These are phyloP conservation scores for Drosophila santomea DNA, from an alignment of 1,140 invertebrate species.

Conservation along the genomic window DNA sequence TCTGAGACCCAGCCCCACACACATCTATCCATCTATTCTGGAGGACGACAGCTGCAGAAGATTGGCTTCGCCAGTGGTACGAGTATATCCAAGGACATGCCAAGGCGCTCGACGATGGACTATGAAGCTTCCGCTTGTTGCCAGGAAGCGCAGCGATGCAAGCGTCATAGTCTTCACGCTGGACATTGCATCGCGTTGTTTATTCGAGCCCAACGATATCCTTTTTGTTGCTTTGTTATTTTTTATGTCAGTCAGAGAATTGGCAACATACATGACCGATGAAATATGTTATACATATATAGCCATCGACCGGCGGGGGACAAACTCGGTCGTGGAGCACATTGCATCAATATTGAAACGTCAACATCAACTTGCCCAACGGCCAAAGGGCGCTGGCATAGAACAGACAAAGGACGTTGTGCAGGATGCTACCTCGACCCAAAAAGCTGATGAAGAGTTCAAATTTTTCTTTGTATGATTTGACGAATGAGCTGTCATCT, in stretches of 20 bases:
- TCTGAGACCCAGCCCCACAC: conserved; percentile 20
- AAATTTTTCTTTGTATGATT: conserved; percentile 83
- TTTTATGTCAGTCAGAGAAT: conserved; percentile 81
- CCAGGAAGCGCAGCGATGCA: conserved; percentile 16
- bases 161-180: conserved; percentile 60
- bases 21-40: conserved; percentile 69
- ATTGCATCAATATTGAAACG: conserved; percentile 83
- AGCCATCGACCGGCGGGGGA: conserved; percentile 27
- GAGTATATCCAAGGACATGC: conserved; percentile 62
- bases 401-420: conserved; percentile 19
- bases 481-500: conserved; percentile 83
- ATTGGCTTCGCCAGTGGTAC: conserved; percentile 46
- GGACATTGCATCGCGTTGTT: conserved; percentile 58
- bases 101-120: conserved; percentile 72
- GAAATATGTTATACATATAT: conserved; percentile 69
- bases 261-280: conserved; percentile 76
- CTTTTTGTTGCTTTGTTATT: conserved; percentile 82
- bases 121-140: conserved; percentile 55
- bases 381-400: conserved; percentile 67
- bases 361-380: conserved; percentile 79
- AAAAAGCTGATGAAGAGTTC: conserved; percentile 82
- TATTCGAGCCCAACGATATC: conserved; percentile 55
- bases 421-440: conserved; percentile 46
- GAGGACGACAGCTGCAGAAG: conserved; percentile 70
- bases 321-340: conserved; percentile 56